Conservation (phyloP, 1,140 invertebrate genomes). For the Diprion similis region DNA sequence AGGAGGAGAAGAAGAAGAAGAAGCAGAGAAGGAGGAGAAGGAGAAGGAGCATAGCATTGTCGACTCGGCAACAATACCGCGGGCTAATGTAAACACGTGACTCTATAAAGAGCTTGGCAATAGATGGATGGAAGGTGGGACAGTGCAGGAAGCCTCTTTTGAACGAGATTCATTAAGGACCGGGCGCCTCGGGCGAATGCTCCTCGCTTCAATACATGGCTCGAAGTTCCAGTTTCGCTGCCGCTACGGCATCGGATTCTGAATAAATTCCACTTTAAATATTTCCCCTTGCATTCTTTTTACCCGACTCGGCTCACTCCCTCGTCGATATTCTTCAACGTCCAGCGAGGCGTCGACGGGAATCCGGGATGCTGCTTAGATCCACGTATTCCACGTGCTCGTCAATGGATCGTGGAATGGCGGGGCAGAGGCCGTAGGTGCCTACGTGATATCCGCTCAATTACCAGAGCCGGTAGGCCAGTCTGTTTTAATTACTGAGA, state of each 20-base stretch:
- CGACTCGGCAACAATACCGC: neutral
- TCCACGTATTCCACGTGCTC: no score
- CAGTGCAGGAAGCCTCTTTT: constrained; percentile 17
- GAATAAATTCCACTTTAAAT: no score
- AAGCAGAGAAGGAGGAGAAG: neutral
- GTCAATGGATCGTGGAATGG: neutral
- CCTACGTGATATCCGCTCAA: constrained; percentile 25
- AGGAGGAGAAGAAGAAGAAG: neutral
- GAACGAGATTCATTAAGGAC: constrained; percentile 24
- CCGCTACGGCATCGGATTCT: no score
- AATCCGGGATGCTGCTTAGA: no score
- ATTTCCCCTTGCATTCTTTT: no score
- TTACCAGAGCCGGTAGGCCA: constrained; percentile 24
- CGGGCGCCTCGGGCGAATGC: neutral
- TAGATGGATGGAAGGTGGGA: neutral
- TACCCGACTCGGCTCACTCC: no score
- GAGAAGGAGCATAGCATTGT: neutral
- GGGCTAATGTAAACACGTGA: constrained; percentile 24
- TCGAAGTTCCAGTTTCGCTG: no score
- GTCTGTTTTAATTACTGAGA: constrained; percentile 33
- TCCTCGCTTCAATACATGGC: no score
- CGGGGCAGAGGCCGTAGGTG: constrained; percentile 20
- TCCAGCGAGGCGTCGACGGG: neutral
- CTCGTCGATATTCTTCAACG: neutral
- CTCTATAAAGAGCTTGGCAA: constrained; percentile 20